Evolutionary conservation across 1,140 invertebrate species (phyloP), one percentile per base, ranked within the genome.

Genomic region (Drosophila ohnishii): DNA sequence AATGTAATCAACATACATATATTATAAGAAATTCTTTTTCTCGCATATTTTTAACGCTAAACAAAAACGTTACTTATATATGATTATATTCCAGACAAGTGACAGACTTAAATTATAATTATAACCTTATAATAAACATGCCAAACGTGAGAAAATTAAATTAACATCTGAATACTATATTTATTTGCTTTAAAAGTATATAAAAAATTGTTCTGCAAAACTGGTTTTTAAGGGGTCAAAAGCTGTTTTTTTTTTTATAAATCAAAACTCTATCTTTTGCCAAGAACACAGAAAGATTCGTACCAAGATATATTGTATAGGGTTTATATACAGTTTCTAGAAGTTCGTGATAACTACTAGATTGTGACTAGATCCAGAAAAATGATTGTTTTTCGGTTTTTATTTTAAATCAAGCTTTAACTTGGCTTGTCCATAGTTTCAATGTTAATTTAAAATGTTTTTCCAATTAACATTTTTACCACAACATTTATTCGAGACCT

Each of bases 91-190:
- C 25, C 25, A 28, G 25, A 28, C 25, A 28, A 28, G 25, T 28
- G 25, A 28, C 25, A 28, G 25, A 5, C 25, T 28, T 28, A 28
- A 28, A 5, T 5, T 28, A 5, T 5, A 28, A 5, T 32, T 32
- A 32, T 32, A 32, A 32, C 32, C 32, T 32, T 32, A 9, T 32
- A 32, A 32, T 32, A 32, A 10, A 32, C 7, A 9, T 32, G 32
- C 8, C 9, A 32, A 32, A 32, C 9, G 5, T 28, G 25, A 5
- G 2, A 22, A 47, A 51, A 48, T 48, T 34, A 11, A 45, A 59
- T 48, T 60, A 60, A 32, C 58, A 58, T 45, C 13, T 14, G 8
- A 45, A 28, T 13, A 28, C n/a, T 30, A 57, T 57, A 22, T 11
- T 30, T 35, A 42, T 58, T 58, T 14, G 14, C n/a, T 16, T 16